Evolutionary conservation across 2,888 invertebrate species (phyloP), one percentile per base, ranked within the genome.

Genomic region (Poecilobothrus nobilitatus): DNA sequence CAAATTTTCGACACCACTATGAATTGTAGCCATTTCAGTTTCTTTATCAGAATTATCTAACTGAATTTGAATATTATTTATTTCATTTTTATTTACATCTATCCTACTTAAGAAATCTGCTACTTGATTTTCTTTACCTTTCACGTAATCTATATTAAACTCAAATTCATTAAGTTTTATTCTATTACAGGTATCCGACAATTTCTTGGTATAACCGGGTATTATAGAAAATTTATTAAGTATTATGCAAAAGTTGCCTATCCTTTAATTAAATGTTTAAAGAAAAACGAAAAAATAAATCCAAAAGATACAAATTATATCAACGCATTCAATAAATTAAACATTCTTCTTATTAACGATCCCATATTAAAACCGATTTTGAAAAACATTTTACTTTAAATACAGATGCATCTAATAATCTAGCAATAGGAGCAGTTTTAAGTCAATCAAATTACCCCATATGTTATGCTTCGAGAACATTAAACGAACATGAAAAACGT

Each of bases 221-320:
- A 63, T 10, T 63, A 63, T 88, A 0, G 67, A 8, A 69, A 69
- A 37, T 69, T 69, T 15, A 69, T 69, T 1, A 41, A 61, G 20
- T 64, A 69, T n/a, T 69, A 53, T 22, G 66, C 68, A 63, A 37
- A 41, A n/a, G 37, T 68, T 6, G 68, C 68, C 27, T 20, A 68
- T 8, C 68, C 68, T 9, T 18, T 68, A 10, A 68, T 27, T 21
- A 44, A 63, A 21, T 66, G 15, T 62, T 18, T 44, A 64, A 27
- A 69, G 65, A 34, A 66, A 69, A 20, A n/a, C 20, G 18, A n/a
- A 8, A 64, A 65, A 44, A 69, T 69, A n/a, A 66, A 69, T 44
- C 9, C 5, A 3, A 34, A 6, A 10, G 69, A 69, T 53, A 2
- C 34, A 8, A 41, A 67, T 9, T 69, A 64, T 37, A 64, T 64